A percentile compares a stretch with the other conserved stretches of the same genome.
These are phyloP conservation scores for Acrossocheilus wenchowensis DNA, from an alignment of 2,797 vertebrate genomes.

Conservation along the genomic window DNA sequence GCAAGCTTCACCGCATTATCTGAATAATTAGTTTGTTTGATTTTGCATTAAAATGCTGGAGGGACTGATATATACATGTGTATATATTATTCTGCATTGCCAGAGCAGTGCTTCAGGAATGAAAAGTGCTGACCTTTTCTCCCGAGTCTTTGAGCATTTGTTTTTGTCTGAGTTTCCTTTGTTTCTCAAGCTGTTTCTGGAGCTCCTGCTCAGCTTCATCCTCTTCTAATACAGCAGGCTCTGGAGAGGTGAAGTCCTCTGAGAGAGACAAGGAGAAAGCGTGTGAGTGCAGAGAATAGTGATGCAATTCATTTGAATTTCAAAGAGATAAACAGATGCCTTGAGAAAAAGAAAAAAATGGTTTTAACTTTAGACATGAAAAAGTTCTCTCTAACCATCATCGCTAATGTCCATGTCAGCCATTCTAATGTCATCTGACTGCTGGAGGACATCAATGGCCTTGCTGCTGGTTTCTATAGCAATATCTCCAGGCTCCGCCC, in stretches of 20 bases:
- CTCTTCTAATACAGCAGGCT: conserved; percentile 81
- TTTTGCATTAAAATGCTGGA: too few species aligned
- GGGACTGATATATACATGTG: too few species aligned
- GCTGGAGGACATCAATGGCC: conserved; percentile 44
- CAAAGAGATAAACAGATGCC: neutral
- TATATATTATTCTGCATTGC: neutral
- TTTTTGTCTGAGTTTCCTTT: conserved; percentile 84
- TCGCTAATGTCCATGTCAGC: conserved; percentile 94
- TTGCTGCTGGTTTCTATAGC: neutral
- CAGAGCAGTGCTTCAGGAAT: neutral
- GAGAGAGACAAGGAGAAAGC: neutral
- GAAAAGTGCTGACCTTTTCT: conserved; percentile 76
- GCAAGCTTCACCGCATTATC: too few species aligned
- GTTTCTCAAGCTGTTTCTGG: conserved; percentile 92
- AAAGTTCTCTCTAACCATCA: conserved; percentile 67
- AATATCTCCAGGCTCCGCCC: conserved; percentile 50
- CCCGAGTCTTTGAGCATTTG: conserved; percentile 86
- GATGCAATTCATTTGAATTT: conserved; percentile 2
- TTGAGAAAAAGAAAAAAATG: neutral
- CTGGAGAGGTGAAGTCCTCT: conserved; percentile 70
- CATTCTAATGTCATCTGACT: conserved; percentile 85
- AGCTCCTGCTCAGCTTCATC: conserved; percentile 90
- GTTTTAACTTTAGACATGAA: neutral
- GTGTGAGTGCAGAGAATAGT: neutral
- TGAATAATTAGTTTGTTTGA: too few species aligned